Base-by-base conservation (phyloP, 2,888 invertebrate species). In the Macaria notata region DNA sequence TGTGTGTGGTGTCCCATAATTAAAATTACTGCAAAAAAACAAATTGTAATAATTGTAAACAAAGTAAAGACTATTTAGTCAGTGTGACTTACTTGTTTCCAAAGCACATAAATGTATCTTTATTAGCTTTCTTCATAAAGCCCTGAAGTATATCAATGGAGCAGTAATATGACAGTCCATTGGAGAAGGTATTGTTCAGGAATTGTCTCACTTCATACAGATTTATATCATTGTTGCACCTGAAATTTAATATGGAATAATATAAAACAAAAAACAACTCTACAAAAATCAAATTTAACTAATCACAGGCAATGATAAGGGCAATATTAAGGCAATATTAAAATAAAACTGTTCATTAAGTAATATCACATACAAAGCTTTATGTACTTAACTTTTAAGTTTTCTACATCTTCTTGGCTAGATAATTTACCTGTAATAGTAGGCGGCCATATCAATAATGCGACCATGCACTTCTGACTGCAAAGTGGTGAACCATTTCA, bases 91-190 rank as follows among this genome's bases (percentile, higher is more conserved):
- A 41, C 67, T 58, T 52, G 61, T 67, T 19, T 71, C 61, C 56
- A 30, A 4, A 43, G n/a, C n/a, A 36, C 33, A 30, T 45, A 47
- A 4, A 42, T 30, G 38, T 0, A 48, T 56, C 49, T 43, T 62
- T 59, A 60, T 68, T 64, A 29, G 73, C 71, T 60, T 66, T 71
- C 31, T 56, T 68, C n/a, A 85, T 61, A 9, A 83, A 60, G 30
- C 79, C 70, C 72, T 83, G 83, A 47, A 88, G 62, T 50, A 82
- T 71, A 51, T 66, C 63, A 56, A 86, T 68, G n/a, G 77, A 71
- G 61, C 79, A 84, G 61, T 76, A 82, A 62, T 75, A 83, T 53
- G 71, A 74, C 4, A 73, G 43, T 56, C 68, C 76, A 59, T 64
- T 71, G 19, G 70, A 58, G 29, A 78, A 68, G 43, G 80, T 81